Evolutionary conservation across 23 tunicate species (phyloP), one percentile per base, ranked within the genome.

Genomic region (Ascidia mentula): DNA sequence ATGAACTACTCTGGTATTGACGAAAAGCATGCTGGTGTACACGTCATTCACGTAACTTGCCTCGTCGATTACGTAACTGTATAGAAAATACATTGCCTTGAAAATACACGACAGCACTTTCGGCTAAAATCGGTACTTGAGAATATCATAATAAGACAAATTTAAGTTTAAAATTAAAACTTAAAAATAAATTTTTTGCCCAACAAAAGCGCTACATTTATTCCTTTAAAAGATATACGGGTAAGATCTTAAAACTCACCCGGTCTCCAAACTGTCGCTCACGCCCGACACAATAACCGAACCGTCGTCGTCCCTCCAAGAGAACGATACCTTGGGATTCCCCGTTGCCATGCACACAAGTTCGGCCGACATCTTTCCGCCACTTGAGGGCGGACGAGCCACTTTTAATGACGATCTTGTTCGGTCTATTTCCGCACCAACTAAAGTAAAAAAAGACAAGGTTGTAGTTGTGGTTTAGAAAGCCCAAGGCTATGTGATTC

Each of bases 321-420:
- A 31, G 28, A 86, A 86, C 31, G 80, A 4, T 15, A 80, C 79
- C 33, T 18, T 34, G 33, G 90, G 90, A 31, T 79, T 79, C n/a
- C 90, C 90, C 18, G 53, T 32, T 46, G 80, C 90, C 31, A 20
- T 69, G 75, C 90, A 86, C 34, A 32, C 34, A 15, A 86, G 79
- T 2, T 69, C 76, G 28, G 26, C 65, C 18, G 35, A 18, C 3
- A 4, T 6, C 12, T 37, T 45, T 26, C 20, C 32, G 45, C 73
- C 82, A n/a, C 74, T 37, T 34, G 80, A 45, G 2, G 70, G 78
- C 30, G 90, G 90, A 31, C 74, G 81, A 32, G 90, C 90, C 0
- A 86, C 84, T 79, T 86, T 86, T 26, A 34, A 36, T 5, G 84
- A 59, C 46, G 90, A 78, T 37, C 46, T 36, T 22, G 4, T 22